phyloP scores from a whole-genome alignment of 2,113 vertebrate species.

The Ammodytes dubius region DNA sequence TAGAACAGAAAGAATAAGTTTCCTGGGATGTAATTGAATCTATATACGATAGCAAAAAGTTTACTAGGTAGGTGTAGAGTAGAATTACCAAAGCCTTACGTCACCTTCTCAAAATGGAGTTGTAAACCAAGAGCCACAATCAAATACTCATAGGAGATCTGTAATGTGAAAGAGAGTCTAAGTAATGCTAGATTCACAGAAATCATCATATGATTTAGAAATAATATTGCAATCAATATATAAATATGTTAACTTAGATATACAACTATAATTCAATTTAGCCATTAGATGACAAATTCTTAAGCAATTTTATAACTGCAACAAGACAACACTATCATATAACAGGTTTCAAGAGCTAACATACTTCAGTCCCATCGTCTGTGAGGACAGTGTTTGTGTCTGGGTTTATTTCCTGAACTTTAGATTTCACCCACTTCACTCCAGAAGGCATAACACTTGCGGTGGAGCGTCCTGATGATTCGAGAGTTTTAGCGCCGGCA shows the following conservation, averaged over 20 bases:
- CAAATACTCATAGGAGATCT: constrained; percentile 96
- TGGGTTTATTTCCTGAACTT: constrained; percentile 89
- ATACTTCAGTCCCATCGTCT: constrained; percentile 88
- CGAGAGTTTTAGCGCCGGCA: constrained; percentile 90
- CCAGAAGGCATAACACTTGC: constrained; percentile 89
- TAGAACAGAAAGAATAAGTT: neutral
- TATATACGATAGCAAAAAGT: neutral
- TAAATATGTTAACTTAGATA: no score
- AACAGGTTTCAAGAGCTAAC: constrained; percentile 18
- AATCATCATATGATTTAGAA: neutral
- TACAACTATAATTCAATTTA: neutral
- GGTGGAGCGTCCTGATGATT: constrained; percentile 86
- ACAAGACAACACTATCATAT: neutral
- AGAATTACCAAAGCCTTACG: constrained; percentile 15
- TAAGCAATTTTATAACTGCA: neutral
- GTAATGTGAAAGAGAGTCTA: constrained; percentile 40
- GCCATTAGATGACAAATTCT: neutral
- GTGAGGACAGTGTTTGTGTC: constrained; percentile 89
- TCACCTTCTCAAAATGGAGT: constrained; percentile 95
- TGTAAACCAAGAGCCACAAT: constrained; percentile 95
- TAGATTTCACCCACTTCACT: constrained; percentile 93
- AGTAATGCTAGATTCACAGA: neutral
- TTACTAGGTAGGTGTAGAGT: neutral
- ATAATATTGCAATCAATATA: neutral
- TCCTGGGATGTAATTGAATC: neutral